Evolutionary conservation across 2,797 vertebrate genomes (phyloP).

Genomic region (Gymnodraco acuticeps): DNA sequence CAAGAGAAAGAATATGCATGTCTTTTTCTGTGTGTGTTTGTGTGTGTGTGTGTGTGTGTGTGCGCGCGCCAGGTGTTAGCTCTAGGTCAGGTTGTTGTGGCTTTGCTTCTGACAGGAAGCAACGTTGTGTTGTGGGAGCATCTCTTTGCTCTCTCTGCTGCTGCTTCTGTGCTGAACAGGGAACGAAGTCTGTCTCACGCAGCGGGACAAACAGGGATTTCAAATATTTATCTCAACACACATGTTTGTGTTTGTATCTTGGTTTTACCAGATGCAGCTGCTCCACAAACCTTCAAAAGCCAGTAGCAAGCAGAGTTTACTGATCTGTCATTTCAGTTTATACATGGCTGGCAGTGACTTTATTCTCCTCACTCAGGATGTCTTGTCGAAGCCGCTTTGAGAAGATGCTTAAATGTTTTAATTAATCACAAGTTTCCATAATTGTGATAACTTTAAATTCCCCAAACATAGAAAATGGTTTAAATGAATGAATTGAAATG

Average conservation of each 20-base stretch:
- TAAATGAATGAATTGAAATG: neutral
- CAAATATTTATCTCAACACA: conserved; percentile 49
- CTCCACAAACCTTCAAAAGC: neutral
- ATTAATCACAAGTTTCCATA: neutral
- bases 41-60: conserved; percentile 10
- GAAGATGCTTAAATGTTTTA: neutral
- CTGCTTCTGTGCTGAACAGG: conserved; percentile 19
- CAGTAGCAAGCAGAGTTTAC: neutral
- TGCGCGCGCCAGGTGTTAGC: conserved; percentile 73
- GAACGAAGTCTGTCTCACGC: conserved; percentile 23
- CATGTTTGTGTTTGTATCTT: neutral
- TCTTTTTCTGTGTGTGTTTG: neutral
- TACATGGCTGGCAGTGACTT: neutral
- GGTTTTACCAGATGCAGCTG: conserved; percentile 25
- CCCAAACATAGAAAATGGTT: neutral
- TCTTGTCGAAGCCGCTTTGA: neutral
- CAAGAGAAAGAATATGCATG: conserved; percentile 15
- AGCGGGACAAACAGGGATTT: conserved; percentile 11
- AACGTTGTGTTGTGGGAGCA: conserved; percentile 53
- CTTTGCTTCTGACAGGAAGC: conserved; percentile 74
- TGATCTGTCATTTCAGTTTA: conserved; percentile 1
- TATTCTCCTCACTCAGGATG: no score
- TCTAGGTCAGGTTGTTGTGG: conserved; percentile 76
- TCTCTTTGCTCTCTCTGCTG: conserved; percentile 29
- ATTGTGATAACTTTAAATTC: neutral